Percentiles rank a stretch among this genome's conserved stretches.
These are phyloP conservation scores for Zophobas morio DNA, from an alignment of 1,140 invertebrate genomes.

Conservation along the genomic window DNA sequence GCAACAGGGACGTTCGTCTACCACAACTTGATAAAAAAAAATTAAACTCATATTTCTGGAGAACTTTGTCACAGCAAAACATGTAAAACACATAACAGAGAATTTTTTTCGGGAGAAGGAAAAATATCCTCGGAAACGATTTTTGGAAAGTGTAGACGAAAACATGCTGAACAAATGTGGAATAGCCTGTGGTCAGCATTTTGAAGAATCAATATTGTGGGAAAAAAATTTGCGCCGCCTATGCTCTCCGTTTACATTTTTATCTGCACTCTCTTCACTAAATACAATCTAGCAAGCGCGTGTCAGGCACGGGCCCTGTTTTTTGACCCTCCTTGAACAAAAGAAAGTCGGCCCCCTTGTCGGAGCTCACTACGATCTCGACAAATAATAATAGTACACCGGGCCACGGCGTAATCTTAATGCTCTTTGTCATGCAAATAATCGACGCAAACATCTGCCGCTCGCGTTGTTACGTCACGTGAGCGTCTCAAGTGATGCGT, in stretches of 20 bases:
- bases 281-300: constrained; percentile 63
- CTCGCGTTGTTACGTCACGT: constrained; percentile 56
- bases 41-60: too few relatives aligned
- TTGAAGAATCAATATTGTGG: background rate
- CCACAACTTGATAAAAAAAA: background rate
- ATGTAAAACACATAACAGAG: too few relatives aligned
- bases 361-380: constrained; percentile 55
- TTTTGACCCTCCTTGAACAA: constrained; percentile 65
- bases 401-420: constrained; percentile 64
- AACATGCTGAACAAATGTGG: background rate
- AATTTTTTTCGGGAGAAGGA: too few relatives aligned
- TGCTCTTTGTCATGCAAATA: constrained; percentile 65
- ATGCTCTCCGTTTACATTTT: constrained; percentile 52
- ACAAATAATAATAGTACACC: constrained; percentile 58
- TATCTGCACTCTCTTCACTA: constrained; percentile 53
- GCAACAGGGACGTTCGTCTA: constrained; percentile 45
- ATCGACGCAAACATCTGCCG: constrained; percentile 61
- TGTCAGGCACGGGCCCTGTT: constrained; percentile 64
- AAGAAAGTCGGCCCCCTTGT: constrained; percentile 61
- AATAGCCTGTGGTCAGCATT: background rate
- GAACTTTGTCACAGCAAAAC: too few relatives aligned
- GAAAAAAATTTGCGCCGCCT: constrained; percentile 33
- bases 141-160: too few relatives aligned
- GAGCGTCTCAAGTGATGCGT: constrained; percentile 56
- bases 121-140: too few relatives aligned